Percentiles rank a stretch among this genome's conserved stretches.
phyloP scores from a whole-genome alignment of 2,888 invertebrate genomes.

The Itoplectis maculator region DNA sequence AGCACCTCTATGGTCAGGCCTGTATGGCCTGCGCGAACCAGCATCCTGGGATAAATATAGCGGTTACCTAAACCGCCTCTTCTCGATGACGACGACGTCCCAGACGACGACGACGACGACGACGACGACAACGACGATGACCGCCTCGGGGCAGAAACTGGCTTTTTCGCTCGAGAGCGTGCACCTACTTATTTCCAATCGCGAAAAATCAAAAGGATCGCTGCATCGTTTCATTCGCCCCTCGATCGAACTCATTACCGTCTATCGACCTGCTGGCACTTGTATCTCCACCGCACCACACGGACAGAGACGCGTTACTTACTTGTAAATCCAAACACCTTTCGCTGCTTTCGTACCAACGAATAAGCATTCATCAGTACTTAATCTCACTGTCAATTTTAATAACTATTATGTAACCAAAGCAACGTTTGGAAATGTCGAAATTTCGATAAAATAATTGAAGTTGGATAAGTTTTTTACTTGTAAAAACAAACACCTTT shows the following conservation, averaged over 20 bases:
- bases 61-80: slow-evolving; percentile 66
- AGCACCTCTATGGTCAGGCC: slow-evolving; percentile 44
- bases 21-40: slow-evolving; percentile 46
- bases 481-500: not conserved
- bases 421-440: not conserved
- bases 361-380: not conserved
- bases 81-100: slow-evolving; percentile 58
- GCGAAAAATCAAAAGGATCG: slow-evolving; percentile 16
- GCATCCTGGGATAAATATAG: slow-evolving; percentile 66
- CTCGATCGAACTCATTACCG: slow-evolving; percentile 32
- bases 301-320: slow-evolving; percentile 1
- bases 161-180: slow-evolving; percentile 12
- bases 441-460: no score
- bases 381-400: not conserved
- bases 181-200: slow-evolving; percentile 34
- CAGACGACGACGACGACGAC: slow-evolving; percentile 21
- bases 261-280: slow-evolving; percentile 29
- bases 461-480: no score
- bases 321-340: not conserved
- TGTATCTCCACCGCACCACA: not conserved
- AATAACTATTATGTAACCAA: not conserved
- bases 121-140: slow-evolving; percentile 4
- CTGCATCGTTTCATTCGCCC: slow-evolving; percentile 23
- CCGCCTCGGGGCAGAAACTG: slow-evolving; percentile 36
- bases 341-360: no score